A percentile compares a stretch with the other conserved stretches of the same genome.
phyloP scores from a whole-genome alignment of 2,113 vertebrate genomes.

The Oreotragus oreotragus region DNA sequence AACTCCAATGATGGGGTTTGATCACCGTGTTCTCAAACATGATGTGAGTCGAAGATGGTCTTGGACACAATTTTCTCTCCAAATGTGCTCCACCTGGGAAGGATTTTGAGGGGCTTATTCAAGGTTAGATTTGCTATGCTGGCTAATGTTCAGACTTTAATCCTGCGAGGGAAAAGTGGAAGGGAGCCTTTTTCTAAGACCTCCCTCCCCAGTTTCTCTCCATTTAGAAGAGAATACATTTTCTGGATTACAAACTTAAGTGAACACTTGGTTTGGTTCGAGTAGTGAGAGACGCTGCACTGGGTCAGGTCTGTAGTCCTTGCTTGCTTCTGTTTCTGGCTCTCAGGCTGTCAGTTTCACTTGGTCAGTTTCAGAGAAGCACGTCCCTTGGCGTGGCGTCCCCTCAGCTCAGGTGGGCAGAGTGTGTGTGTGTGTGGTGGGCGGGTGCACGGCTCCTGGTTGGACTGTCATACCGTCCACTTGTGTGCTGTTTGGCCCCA shows the following conservation, averaged over 20 bases:
- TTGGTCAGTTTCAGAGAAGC: background rate
- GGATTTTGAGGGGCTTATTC: background rate
- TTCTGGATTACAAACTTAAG: background rate
- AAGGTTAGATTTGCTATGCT: background rate
- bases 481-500: background rate
- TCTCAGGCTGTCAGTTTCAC: background rate
- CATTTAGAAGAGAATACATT: background rate
- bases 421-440: background rate
- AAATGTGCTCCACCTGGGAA: background rate
- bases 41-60: background rate
- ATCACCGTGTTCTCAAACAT: background rate
- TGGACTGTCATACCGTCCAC: fast-evolving
- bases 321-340: background rate
- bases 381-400: background rate
- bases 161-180: background rate
- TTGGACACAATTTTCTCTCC: background rate
- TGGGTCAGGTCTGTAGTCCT: background rate
- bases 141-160: background rate
- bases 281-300: background rate
- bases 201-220: background rate
- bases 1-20: background rate
- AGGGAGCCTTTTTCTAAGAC: background rate
- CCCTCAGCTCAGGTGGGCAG: background rate
- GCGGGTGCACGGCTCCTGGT: fast-evolving
- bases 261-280: background rate